Evolutionary conservation across 2,113 vertebrate species (phyloP).

Genomic region (Pardalotus punctatus): DNA sequence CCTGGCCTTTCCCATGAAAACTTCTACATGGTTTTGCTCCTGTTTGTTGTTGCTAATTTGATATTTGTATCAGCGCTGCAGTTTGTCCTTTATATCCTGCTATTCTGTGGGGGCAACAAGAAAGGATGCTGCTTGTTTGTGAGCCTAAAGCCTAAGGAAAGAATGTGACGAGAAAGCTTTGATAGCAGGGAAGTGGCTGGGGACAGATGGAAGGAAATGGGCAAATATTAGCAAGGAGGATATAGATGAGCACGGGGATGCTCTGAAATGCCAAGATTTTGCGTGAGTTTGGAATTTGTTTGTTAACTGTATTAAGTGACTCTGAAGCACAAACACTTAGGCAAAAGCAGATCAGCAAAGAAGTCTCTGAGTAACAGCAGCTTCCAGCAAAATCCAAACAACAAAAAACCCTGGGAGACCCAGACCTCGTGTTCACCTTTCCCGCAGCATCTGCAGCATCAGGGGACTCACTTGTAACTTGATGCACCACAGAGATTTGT

Average conservation of each 20-base stretch:
- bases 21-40: not conserved
- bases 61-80: not conserved
- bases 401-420: not conserved
- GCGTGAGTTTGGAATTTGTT: not conserved
- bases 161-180: not conserved
- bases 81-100: not conserved
- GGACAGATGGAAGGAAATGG: not conserved
- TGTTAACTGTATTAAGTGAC: not conserved
- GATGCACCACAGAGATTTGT: not conserved
- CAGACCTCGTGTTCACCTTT: not conserved
- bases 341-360: not conserved
- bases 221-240: not conserved
- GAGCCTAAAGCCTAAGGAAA: not conserved
- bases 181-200: not conserved
- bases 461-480: not conserved
- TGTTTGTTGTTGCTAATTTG: not conserved
- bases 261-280: not conserved
- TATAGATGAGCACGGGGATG: not conserved
- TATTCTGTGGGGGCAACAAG: not conserved
- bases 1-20: not conserved
- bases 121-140: not conserved
- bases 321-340: not conserved
- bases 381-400: conserved; percentile 7
- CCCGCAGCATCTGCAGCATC: not conserved
- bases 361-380: not conserved